These are phyloP conservation scores for Gymnopithys bicolor DNA, from an alignment of 2,797 vertebrate genomes.

Conservation along the genomic window DNA sequence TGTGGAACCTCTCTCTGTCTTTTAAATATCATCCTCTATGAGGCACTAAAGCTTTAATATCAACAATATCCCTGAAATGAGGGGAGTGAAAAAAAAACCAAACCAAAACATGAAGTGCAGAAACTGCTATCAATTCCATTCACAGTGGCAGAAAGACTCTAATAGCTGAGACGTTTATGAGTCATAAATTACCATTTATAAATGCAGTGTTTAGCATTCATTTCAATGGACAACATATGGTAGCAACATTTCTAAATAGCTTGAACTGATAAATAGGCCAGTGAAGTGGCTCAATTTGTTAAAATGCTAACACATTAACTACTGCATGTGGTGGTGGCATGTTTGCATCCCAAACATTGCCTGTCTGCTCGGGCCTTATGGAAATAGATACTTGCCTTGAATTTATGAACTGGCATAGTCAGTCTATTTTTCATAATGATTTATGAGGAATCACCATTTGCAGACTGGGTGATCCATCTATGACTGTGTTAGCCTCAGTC, in stretches of 20 bases:
- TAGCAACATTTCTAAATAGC: constrained; percentile 78
- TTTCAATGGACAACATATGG: constrained; percentile 82
- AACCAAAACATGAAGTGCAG: constrained; percentile 58
- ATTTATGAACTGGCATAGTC: constrained; percentile 70
- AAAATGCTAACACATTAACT: constrained; percentile 76
- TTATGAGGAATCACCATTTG: constrained; percentile 44
- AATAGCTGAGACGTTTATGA: constrained; percentile 80
- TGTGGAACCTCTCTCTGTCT: constrained; percentile 24
- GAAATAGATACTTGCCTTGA: constrained; percentile 48
- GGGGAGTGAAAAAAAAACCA: constrained; percentile 2
- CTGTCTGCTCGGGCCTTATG: constrained; percentile 56
- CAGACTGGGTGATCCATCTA: constrained; percentile 58
- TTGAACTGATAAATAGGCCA: constrained; percentile 81
- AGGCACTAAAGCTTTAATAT: constrained; percentile 74
- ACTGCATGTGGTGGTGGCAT: constrained; percentile 55
- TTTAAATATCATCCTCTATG: constrained; percentile 71
- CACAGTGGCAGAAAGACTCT: constrained; percentile 80
- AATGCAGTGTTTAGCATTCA: constrained; percentile 76
- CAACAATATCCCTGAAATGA: constrained; percentile 72
- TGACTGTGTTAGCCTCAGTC: neutral
- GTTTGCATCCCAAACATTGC: constrained; percentile 64
- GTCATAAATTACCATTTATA: constrained; percentile 83
- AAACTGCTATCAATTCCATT: constrained; percentile 79
- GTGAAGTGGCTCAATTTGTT: constrained; percentile 78
- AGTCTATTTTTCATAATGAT: constrained; percentile 71